Evolutionary conservation across 2,888 invertebrate genomes (phyloP), one percentile per base, ranked within the genome.

Genomic region (Boloria selene): DNA sequence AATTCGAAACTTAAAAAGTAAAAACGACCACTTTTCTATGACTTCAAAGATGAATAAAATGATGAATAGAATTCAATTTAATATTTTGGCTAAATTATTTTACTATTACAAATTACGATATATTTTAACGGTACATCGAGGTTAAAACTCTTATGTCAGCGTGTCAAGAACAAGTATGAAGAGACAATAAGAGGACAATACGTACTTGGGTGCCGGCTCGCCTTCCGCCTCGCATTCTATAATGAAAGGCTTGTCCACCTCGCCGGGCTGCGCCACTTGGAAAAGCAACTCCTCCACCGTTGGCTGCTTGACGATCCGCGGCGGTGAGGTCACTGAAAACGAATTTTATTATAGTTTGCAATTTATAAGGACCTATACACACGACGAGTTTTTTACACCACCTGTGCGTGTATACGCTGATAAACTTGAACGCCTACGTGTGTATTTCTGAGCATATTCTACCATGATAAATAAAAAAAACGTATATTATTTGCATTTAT

Each of bases 201-300:
- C 95, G 93, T 94, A 99, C 98, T 94, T 96, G 63, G 99, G 98
- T 73, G 96, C 95, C 13, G 99, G 99, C 87, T 98, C 97, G 75
- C 98, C 99, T 85, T 96, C 96, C 14, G 99, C 99, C 88, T 98
- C 97, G 86, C 99, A 99, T 87, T 98, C 98, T 74, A 99, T 97
- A 79, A 97, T 95, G 92, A 98, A 98, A 59, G 98, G 98, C 86
- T 97, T 98, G 87, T 98, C 97, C 80, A 96, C 96, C 89, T 98
- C 97, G 74, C 95, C 96, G 62, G 95, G 93, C 80, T 96, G 95
- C 54, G 96, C 96, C 74, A 98, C 98, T 94, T 98, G 97, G 88
- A 98, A 98, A 71, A 98, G 94, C 76, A 97, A 93, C 91, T 98
- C 98, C 82, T 97, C 97, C 68, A 96, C 95, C 58, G 97, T 97